Percentiles rank a stretch among this genome's conserved stretches.
Evolutionary conservation across 37 sponge, comb jelly and placozoan genomes (phyloP).

Genomic region (Cladorhizidae sp.): DNA sequence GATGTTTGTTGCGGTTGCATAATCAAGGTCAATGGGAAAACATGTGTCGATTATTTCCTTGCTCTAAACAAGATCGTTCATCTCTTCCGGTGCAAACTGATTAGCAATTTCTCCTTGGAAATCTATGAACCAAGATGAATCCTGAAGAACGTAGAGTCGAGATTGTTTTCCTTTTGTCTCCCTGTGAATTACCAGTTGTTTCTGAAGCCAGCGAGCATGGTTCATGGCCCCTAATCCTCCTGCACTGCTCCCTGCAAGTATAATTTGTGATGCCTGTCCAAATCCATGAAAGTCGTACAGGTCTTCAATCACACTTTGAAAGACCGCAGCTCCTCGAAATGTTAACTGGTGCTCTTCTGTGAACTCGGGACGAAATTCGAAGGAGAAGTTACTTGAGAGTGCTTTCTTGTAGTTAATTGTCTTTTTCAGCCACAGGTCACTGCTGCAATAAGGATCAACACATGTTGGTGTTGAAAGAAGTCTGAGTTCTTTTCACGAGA

Average conservation of each 20-base stretch:
- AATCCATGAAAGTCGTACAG: constrained; percentile 17
- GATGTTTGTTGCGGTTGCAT: too few relatives aligned
- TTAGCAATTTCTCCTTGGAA: constrained; percentile 41
- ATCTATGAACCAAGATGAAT: constrained; percentile 88
- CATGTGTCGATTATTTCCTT: neutral
- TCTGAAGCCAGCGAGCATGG: constrained; percentile 56
- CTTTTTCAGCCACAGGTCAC: constrained; percentile 58
- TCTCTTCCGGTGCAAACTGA: constrained; percentile 15
- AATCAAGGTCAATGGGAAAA: constrained; percentile 11
- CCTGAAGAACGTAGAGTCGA: constrained; percentile 42
- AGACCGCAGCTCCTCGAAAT: constrained; percentile 63
- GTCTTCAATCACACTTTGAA: constrained; percentile 37
- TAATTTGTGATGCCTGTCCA: constrained; percentile 24
- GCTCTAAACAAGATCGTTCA: too few relatives aligned
- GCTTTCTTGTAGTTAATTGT: too few relatives aligned
- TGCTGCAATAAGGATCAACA: constrained; percentile 73
- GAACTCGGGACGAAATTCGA: constrained; percentile 47
- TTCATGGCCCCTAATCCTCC: constrained; percentile 78
- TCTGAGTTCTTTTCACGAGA: constrained; percentile 24
- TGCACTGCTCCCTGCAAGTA: constrained; percentile 80
- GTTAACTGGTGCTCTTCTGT: constrained; percentile 68
- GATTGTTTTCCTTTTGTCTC: neutral
- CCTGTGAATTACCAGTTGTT: neutral
- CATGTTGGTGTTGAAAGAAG: constrained; percentile 52
- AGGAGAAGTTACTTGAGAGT: constrained; percentile 14